Percentiles rank a stretch among this genome's conserved stretches.
Evolutionary conservation across 2,113 vertebrate genomes (phyloP).

Genomic region (Toxotes jaculatrix): DNA sequence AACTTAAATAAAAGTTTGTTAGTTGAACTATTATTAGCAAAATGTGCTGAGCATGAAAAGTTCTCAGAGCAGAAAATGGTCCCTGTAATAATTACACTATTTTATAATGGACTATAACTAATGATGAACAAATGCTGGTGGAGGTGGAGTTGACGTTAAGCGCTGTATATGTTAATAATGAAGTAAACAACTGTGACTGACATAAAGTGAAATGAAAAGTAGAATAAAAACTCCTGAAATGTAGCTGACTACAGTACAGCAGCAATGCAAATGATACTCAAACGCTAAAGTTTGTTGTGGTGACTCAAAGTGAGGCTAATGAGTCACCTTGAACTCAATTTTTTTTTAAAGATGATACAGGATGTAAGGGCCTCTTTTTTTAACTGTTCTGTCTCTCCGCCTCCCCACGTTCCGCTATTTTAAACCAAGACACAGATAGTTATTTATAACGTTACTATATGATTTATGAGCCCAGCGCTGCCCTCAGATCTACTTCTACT

Average conservation of each 20-base stretch:
- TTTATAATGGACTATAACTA: not conserved
- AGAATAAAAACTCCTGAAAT: not conserved
- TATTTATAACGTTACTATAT: not conserved
- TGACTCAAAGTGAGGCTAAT: conserved; percentile 5
- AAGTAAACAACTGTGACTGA: not conserved
- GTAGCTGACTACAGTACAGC: too few relatives aligned
- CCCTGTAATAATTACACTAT: not conserved
- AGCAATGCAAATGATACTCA: not conserved
- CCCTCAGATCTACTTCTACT: not conserved
- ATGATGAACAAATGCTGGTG: not conserved
- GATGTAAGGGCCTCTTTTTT: not conserved
- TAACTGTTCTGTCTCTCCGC: not conserved
- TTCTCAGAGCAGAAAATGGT: not conserved
- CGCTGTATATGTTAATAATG: too few relatives aligned
- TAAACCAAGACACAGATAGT: not conserved
- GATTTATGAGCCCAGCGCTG: not conserved
- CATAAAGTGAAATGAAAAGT: not conserved
- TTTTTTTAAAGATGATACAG: conserved; percentile 44
- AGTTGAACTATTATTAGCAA: not conserved
- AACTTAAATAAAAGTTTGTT: too few relatives aligned
- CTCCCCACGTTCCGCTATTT: conserved; percentile 13
- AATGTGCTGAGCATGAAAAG: not conserved
- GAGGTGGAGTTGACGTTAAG: not conserved
- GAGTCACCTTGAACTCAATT: conserved; percentile 19
- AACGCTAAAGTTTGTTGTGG: not conserved